These are phyloP conservation scores for Ecliptopera silaceata DNA, from an alignment of 2,888 invertebrate genomes.

Conservation along the genomic window DNA sequence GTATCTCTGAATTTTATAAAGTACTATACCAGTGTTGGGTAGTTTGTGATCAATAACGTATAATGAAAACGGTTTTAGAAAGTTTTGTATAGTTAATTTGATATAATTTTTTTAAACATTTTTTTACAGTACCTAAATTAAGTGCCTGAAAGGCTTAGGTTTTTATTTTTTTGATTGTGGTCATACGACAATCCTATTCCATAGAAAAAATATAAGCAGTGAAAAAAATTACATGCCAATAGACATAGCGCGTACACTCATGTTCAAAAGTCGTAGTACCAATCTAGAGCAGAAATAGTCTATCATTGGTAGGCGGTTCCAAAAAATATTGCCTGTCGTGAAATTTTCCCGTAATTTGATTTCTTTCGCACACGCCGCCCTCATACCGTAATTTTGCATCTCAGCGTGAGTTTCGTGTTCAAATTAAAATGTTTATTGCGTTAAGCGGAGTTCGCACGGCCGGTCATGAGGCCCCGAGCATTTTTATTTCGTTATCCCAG, in stretches of 20 bases:
- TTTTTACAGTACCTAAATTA: too few relatives aligned
- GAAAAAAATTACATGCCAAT: background rate
- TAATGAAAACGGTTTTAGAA: too few relatives aligned
- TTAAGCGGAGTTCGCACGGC: slow-evolving; percentile 79
- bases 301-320: slow-evolving; percentile 31
- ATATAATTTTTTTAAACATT: too few relatives aligned
- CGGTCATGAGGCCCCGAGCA: slow-evolving; percentile 62
- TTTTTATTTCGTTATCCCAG: slow-evolving; percentile 78
- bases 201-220: background rate
- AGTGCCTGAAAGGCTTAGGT: too few relatives aligned
- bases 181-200: too few relatives aligned
- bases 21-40: too few relatives aligned
- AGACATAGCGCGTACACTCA: background rate
- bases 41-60: too few relatives aligned
- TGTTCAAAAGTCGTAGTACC: background rate
- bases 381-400: slow-evolving; percentile 73
- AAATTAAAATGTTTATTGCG: slow-evolving; percentile 83
- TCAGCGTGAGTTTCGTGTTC: slow-evolving; percentile 80
- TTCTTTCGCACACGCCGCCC: slow-evolving; percentile 67
- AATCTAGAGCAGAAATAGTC: slow-evolving; percentile 16
- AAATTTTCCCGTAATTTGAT: slow-evolving; percentile 73
- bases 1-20: too few relatives aligned
- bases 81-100: too few relatives aligned
- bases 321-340: slow-evolving; percentile 45
- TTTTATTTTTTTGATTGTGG: too few relatives aligned